Evolutionary conservation across 2,888 invertebrate genomes (phyloP), one percentile per base, ranked within the genome.

Genomic region (Frankliniella intonsa): DNA sequence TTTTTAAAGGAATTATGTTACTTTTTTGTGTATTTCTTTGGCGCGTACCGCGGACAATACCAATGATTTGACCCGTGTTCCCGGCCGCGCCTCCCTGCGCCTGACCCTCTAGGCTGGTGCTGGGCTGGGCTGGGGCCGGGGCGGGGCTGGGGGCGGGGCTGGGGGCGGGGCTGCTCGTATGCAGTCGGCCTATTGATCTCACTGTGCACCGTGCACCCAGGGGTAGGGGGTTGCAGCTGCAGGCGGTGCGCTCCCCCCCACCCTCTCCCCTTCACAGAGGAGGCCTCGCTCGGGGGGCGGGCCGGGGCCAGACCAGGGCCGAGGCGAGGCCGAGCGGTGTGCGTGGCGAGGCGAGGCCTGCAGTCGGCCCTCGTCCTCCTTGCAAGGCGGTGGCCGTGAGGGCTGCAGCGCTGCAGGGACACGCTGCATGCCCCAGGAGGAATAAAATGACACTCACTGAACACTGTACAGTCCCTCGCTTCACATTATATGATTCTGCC

Each of bases 121-220:
- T 38, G 38, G 38, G 38, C 38, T 38, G 38, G 38, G 38, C 19
- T 17, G 62, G 62, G 0, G 62, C 19, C 17, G 62, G 62, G 22
- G 25, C 69, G 12, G 22, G 22, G 69, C 9, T 76, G 69, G 10
- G 10, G 22, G 65, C n/a, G 65, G 10, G n/a, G 65, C n/a, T 19
- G 25, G 69, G 69, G 69, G 69, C 22, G 22, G 25, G n/a, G 69
- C 69, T 25, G 69, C 69, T 76, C 69, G 69, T 25, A 76, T 76
- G 69, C 69, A 76, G 69, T 76, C 69, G 69, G 69, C 69, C 69
- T 76, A 76, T 76, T 76, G 69, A 76, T 76, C 69, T 76, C 69
- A 25, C 22, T 25, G 69, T 76, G 69, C 69, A 69, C 69, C 69
- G 69, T 22, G 69, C 69, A 11, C 22, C 69, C 22, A 1, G 69